Base-by-base conservation (phyloP, 2,888 invertebrate genomes). In the Lacanobia wlatinum region DNA sequence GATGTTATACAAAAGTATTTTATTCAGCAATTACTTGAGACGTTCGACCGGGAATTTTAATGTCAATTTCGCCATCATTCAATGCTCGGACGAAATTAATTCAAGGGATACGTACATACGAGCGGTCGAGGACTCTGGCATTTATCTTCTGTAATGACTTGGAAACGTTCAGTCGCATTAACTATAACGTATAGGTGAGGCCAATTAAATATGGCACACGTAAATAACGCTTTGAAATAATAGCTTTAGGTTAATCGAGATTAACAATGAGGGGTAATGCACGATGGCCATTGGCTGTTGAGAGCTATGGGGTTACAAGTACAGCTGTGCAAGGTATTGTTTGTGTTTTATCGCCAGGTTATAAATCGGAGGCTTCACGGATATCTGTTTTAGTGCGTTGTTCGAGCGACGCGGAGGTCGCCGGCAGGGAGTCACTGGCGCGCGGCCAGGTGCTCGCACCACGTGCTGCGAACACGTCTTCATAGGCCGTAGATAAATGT, bases 21-120 rank as follows among this genome's bases (percentile, higher is more conserved):
- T 95, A 96, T 95, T 93, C 94, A 95, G 95, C 95, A 96, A 96
- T 95, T 96, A 96, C 95, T 94, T 95, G 93, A 92, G 94, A 94
- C 93, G 93, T 93, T 95, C 93, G 93, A 92, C 89, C 89, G 90
- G 90, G 95, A 94, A 94, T 95, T 93, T 95, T 95, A 94, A 95
- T 95, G 95, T 96, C 96, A 95, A 95, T 94, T 95, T 94, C 88
- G 93, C 94, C 95, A 95, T 95, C 95, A 94, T 94, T 96, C 95
- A 95, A 93, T 94, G 94, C 92, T 93, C 91, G 90, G 91, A 90
- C 91, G 91, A 92, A 94, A 95, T 95, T 94, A 95, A 95, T 94
- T 95, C 94, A 94, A 91, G 91, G 88, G 86, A 88, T 91, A 91
- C 89, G 88, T 89, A 91, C 91, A 87, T 91, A 87, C 87, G 82